Base-by-base conservation (phyloP, 1,140 invertebrate species). In the Spodoptera frugiperda region DNA sequence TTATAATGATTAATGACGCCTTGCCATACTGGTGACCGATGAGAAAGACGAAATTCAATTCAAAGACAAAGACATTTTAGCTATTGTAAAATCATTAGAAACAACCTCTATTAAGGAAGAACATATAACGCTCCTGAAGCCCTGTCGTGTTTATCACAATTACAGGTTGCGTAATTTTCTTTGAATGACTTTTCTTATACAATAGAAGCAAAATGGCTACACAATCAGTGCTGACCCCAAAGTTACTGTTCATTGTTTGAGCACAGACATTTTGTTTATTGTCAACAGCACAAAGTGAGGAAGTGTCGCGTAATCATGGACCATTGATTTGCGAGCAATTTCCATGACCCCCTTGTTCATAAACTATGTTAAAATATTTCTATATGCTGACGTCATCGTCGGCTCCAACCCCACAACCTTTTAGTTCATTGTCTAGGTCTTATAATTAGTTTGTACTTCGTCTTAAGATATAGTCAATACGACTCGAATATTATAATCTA, bases 221-320 rank as follows among this genome's bases (percentile, higher is more conserved):
- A 70, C 51, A 76, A 49, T 76, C 25, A 61, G n/a, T 19, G 63
- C 74, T 63, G 70, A 76, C 70, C 70, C 48, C 57, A 67, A 71
- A 79, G 54, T 71, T 39, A 65, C 15, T 25, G 53, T 73, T 73
- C 71, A 61, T 73, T 73, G 71, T 73, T 73, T 49, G 21, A 49
- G 70, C 19, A 46, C 53, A 12, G 19, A 11, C 44, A 30, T 49
- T 46, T 46, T 25, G 55, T 73, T 73, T 73, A 81, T 82, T 80
- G 81, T 81, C 49, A 33, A 71, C 25, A 72, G 79, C 76, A 90
- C 87, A 90, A 90, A 89, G 84, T 75, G 76, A 84, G 89, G 87
- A 90, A 88, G 78, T 71, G 82, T 82, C 55, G 80, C 82, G 72
- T 68, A 82, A 78, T 77, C 80, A 80, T 77, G 84, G 84, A 73